phyloP scores from a whole-genome alignment of 1,140 invertebrate genomes.

The Orchesella cincta region DNA sequence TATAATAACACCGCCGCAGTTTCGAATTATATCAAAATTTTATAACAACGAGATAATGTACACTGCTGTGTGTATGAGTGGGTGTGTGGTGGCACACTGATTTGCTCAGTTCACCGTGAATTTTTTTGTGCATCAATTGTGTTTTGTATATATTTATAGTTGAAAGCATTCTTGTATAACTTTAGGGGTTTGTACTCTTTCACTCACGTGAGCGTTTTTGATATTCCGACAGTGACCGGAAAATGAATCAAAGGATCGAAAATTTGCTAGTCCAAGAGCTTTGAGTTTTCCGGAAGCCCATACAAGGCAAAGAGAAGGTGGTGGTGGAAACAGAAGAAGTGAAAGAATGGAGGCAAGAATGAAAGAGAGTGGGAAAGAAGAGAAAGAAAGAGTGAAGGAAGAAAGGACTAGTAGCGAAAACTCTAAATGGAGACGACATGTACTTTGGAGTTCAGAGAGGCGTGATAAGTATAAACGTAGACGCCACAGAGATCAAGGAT shows the following conservation, averaged over 20 bases:
- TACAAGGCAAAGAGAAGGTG: not conserved
- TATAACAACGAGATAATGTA: too few relatives aligned
- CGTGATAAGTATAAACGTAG: slow-evolving; percentile 8
- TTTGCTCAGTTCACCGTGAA: too few relatives aligned
- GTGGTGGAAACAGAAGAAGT: not conserved
- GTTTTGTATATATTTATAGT: too few relatives aligned
- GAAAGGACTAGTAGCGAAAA: not conserved
- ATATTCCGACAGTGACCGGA: slow-evolving; percentile 36
- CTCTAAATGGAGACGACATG: slow-evolving; percentile 10
- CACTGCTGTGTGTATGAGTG: too few relatives aligned
- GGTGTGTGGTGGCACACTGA: too few relatives aligned
- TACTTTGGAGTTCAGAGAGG: slow-evolving; percentile 22
- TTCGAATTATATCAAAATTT: too few relatives aligned
- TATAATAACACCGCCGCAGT: too few relatives aligned
- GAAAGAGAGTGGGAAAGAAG: not conserved
- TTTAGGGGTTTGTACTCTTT: not conserved
- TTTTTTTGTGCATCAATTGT: too few relatives aligned
- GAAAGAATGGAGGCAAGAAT: not conserved
- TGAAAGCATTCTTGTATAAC: too few relatives aligned
- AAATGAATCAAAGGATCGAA: slow-evolving; percentile 34
- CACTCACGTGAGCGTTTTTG: slow-evolving; percentile 22
- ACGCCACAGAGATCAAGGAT: slow-evolving; percentile 16
- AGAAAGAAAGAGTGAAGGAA: not conserved
- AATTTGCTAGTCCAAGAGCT: not conserved
- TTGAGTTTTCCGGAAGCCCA: slow-evolving; percentile 2